Evolutionary conservation across 2,797 vertebrate species (phyloP), one percentile per base, ranked within the genome.

Genomic region (Parauchenoglanis punctatus): DNA sequence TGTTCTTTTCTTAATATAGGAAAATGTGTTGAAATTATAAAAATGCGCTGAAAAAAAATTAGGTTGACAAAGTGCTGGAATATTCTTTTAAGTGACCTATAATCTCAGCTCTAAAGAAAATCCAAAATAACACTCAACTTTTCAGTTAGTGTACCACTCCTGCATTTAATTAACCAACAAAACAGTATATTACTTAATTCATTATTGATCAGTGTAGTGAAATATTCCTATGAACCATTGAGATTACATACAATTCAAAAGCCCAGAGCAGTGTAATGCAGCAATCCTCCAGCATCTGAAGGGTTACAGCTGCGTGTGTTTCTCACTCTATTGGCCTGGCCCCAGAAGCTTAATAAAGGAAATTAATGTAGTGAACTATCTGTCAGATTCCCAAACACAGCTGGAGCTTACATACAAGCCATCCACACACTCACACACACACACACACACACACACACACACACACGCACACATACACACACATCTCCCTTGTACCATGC

Each of bases 371-470:
- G 94, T 95, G 95, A 94, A 95, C 94, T 96, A 95, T 95, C 95
- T 95, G 95, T 96, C 95, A 95, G 94, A 96, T 96, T 96, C 94
- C 94, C 95, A 95, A 96, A 96, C 95, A 96, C 95, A 96, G 95
- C 95, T 96, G 95, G 94, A 95, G 95, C 93, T 94, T 95, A 96
- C 95, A 94, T 95, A 91, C 94, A 94, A 67, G 83, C 88, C 86
- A 83, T 54, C 85, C 85, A 84, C 86, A 89, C 61, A 78, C 52
- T 75, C 35, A 81, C 49, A 11, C 76, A 67, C 85, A 85, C 77
- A 73, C 59, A n/a, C 65, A 54, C 87, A 84, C 8, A 4, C 46
- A 10, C 46, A 10, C 46, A 10, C 46, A 49, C 46, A 49, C 46
- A 49, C 46, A 49, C 46, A 49, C 46, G 2, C 46, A 35, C 91